Percentiles rank a stretch among this genome's conserved stretches.
Conservation (phyloP, 2,113 vertebrate genomes). For the Tenrec ecaudatus region DNA sequence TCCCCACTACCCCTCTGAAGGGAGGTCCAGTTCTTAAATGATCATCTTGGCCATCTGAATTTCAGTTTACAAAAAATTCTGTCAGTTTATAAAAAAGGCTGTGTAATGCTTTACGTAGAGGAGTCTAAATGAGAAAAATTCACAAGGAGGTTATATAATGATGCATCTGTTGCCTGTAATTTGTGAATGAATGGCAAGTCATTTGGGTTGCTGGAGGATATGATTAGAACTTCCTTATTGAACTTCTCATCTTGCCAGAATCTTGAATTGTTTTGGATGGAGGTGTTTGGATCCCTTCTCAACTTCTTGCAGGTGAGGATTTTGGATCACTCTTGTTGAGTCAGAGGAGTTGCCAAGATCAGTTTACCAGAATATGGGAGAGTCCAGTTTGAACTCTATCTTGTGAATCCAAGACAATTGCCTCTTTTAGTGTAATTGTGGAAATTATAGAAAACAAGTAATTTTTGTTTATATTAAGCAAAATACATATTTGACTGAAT, state of each 20-base stretch:
- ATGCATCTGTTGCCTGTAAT: not conserved
- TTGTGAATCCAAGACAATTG: not conserved
- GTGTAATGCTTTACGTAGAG: not conserved
- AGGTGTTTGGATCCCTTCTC: not conserved
- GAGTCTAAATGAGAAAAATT: not conserved
- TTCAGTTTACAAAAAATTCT: not conserved
- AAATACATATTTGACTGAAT: constrained; percentile 24
- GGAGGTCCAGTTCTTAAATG: no score
- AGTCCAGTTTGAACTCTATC: not conserved
- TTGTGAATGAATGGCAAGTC: not conserved
- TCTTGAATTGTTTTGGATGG: not conserved
- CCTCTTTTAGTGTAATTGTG: not conserved
- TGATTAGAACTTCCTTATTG: not conserved
- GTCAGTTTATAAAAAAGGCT: constrained; percentile 14
- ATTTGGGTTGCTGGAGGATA: not conserved
- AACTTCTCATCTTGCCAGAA: not conserved
- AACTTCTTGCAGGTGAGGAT: constrained; percentile 4
- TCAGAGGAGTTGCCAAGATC: not conserved
- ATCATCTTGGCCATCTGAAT: no score
- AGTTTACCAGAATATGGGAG: not conserved
- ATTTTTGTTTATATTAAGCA: constrained; percentile 40
- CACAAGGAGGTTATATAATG: not conserved
- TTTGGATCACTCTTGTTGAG: not conserved
- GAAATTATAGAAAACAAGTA: not conserved
- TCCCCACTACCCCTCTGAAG: no score